A percentile compares a stretch with the other conserved stretches of the same genome.
phyloP scores from a whole-genome alignment of 2,888 invertebrate species.

The Exocentrus adspersus region DNA sequence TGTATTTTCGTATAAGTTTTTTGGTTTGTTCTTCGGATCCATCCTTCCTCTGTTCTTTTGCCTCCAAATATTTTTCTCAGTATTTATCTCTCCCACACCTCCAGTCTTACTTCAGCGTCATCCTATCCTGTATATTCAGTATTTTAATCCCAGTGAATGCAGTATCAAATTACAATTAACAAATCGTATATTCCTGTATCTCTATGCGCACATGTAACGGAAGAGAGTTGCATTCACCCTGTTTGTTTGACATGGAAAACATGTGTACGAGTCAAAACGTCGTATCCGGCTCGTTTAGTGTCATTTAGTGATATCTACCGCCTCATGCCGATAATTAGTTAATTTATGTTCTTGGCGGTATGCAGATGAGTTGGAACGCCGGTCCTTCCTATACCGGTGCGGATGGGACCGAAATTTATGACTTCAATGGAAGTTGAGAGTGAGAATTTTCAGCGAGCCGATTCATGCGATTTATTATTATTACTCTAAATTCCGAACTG shows the following conservation, averaged over 20 bases:
- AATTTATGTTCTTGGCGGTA: conserved; percentile 9
- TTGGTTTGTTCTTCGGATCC: too few species aligned
- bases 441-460: neutral
- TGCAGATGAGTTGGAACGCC: conserved; percentile 11
- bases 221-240: conserved; percentile 15
- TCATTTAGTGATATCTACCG: conserved; percentile 21
- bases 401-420: neutral
- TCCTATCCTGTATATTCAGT: too few species aligned
- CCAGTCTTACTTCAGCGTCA: too few species aligned
- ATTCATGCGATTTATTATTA: too few species aligned
- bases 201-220: conserved; percentile 4
- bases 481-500: too few species aligned
- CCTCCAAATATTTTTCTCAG: too few species aligned
- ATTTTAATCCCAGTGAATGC: too few species aligned
- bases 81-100: too few species aligned
- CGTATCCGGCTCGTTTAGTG: conserved; percentile 20
- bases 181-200: too few species aligned
- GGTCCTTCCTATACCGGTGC: neutral
- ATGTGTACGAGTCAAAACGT: conserved; percentile 17
- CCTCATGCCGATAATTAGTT: conserved; percentile 17
- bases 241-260: conserved; percentile 18
- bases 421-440: neutral
- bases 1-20: too few species aligned
- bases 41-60: too few species aligned
- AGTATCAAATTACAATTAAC: too few species aligned